Conservation (phyloP, 2,888 invertebrate species). For the Sphaerophoria taeniata region DNA sequence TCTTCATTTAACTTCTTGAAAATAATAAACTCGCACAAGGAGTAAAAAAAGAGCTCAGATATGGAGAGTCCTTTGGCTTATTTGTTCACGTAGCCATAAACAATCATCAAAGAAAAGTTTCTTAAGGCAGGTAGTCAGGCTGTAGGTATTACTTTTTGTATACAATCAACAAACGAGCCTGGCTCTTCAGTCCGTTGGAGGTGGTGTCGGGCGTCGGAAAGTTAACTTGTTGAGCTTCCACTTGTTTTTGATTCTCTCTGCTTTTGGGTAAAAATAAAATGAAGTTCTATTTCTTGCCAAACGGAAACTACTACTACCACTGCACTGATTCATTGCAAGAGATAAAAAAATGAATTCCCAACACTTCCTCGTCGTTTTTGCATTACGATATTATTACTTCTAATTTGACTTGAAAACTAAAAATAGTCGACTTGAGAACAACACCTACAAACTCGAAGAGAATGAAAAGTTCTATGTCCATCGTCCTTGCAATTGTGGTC, state of each 20-base stretch:
- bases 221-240: conserved; percentile 28
- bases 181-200: neutral
- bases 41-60: neutral
- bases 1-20: conserved; percentile 45
- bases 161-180: neutral
- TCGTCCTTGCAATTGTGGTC: neutral
- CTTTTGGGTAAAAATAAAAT: conserved; percentile 1
- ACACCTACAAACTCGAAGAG: conserved; percentile 5
- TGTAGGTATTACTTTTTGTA: too few species aligned
- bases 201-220: too few species aligned
- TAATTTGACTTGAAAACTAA: conserved; percentile 44
- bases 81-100: conserved; percentile 45
- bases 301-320: neutral
- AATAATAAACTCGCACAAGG: conserved; percentile 51
- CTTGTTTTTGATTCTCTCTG: neutral
- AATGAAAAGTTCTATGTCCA: neutral
- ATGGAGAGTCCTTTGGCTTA: conserved; percentile 11
- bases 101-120: conserved; percentile 45
- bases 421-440: neutral
- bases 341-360: neutral
- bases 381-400: conserved; percentile 49
- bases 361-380: neutral
- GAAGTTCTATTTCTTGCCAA: neutral
- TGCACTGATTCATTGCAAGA: neutral
- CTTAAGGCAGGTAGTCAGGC: neutral